Evolutionary conservation across 2,888 invertebrate genomes (phyloP).

Genomic region (Gryllus longicercus): DNA sequence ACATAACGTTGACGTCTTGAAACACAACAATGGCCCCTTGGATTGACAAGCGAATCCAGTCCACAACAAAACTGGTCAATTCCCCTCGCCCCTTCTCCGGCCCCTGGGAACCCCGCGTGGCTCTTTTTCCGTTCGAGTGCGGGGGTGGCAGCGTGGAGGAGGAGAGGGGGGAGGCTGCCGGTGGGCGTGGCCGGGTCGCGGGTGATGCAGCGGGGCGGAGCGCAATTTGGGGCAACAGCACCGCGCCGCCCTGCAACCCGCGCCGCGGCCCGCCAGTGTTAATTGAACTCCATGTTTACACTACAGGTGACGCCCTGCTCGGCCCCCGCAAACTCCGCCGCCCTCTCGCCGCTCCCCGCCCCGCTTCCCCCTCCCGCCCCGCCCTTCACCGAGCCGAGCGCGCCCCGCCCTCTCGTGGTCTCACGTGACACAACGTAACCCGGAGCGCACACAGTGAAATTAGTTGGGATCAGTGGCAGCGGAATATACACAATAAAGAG

Average conservation of each 20-base stretch:
- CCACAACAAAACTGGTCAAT: too few relatives aligned
- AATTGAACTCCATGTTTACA: slow-evolving; percentile 17
- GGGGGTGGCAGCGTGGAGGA: too few relatives aligned
- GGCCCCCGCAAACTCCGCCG: background rate
- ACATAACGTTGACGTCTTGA: too few relatives aligned
- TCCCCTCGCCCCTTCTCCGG: too few relatives aligned
- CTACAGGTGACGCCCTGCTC: background rate
- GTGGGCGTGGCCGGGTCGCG: background rate
- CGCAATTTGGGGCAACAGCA: slow-evolving; percentile 17
- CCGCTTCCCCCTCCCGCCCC: too few relatives aligned
- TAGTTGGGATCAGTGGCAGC: slow-evolving; percentile 17
- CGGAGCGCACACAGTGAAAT: slow-evolving; percentile 17
- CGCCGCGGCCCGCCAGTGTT: background rate
- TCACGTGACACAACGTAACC: slow-evolving; percentile 17
- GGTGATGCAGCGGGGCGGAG: background rate
- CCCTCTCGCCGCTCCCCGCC: too few relatives aligned
- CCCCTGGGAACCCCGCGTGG: too few relatives aligned
- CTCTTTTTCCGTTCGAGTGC: too few relatives aligned
- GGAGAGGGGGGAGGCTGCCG: background rate
- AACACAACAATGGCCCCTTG: too few relatives aligned
- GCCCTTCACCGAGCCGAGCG: too few relatives aligned
- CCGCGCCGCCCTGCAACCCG: background rate
- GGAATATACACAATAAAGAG: slow-evolving; percentile 7
- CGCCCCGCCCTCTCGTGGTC: background rate
- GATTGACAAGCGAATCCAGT: too few relatives aligned